Base-by-base conservation (phyloP, 2,797 vertebrate genomes). In the Meda fulgida region DNA sequence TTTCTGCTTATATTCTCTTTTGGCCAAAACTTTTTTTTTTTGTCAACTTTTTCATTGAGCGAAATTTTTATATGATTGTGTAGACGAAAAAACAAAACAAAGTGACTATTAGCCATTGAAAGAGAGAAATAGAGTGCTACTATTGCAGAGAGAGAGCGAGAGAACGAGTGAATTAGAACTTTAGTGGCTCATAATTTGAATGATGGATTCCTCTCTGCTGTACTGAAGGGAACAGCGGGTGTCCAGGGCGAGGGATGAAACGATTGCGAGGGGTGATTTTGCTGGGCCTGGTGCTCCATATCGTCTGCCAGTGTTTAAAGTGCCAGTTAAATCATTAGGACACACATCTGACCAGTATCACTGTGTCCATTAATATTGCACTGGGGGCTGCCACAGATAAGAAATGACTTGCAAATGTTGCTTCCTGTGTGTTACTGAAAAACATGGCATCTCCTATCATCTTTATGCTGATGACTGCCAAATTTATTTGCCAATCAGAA, bases 311-410 rank as follows among this genome's bases (percentile, higher is more conserved):
- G 80, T 67, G 66, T 55, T 67, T 31, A 23, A 11, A 73, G 36
- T 36, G 36, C 29, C 85, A 69, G 73, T 87, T 80, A 88, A 81
- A 73, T 84, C 81, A 82, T 87, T 80, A 84, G 76, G 69, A 65
- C 40, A 78, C 40, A 78, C 79, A 67, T 85, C 31, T 66, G 51
- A 83, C 53, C n/a, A 26, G 29, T 67, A 77, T 81, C 66, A 84
- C 76, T 85, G 76, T 58, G 36, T 40, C 65, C 46, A 84, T 87
- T 88, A 89, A 63, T 58, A 83, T 63, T 14, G 36, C 66, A 84
- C 82, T 81, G 77, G 80, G 8, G 70, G 29, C 75, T 75, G 34
- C 72, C 63, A 34, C 29, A 67, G 75, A 75, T 75, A 53, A n/a
- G 58, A 72, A 78, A 46, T 29, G 5, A 21, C 66, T 85, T 87